A percentile compares a stretch with the other conserved stretches of the same genome.
Evolutionary conservation across 2,797 vertebrate species (phyloP).

Genomic region (Acanthurus leucopareius): DNA sequence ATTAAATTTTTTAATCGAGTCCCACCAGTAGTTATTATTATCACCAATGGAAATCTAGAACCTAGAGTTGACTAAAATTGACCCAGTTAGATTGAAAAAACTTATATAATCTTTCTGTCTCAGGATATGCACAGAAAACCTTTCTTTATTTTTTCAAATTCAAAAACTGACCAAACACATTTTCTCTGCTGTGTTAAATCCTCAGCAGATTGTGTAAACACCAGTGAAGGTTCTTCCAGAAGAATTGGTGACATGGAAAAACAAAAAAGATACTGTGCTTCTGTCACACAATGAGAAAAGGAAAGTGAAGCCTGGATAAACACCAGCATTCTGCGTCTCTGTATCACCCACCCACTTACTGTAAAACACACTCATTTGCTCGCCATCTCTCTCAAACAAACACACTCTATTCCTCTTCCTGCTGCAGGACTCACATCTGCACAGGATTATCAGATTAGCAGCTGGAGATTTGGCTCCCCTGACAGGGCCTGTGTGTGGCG

Average conservation of each 20-base stretch:
- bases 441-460: slow-evolving; percentile 87
- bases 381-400: slow-evolving; percentile 27
- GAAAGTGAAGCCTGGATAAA: slow-evolving; percentile 29
- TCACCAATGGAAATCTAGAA: neutral
- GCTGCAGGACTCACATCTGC: slow-evolving; percentile 79
- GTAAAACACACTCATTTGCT: slow-evolving; percentile 45
- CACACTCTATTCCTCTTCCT: slow-evolving; percentile 45
- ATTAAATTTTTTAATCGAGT: too few species aligned
- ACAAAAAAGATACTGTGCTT: slow-evolving; percentile 24
- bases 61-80: neutral
- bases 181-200: neutral
- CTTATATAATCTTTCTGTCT: neutral
- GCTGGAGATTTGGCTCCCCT: slow-evolving; percentile 73
- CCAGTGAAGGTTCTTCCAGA: slow-evolving; percentile 23
- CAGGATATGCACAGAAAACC: neutral
- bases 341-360: slow-evolving; percentile 51
- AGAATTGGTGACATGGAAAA: slow-evolving; percentile 32
- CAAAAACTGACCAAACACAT: slow-evolving; percentile 1
- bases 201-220: slow-evolving; percentile 30
- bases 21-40: too few species aligned
- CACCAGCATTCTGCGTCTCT: slow-evolving; percentile 28
- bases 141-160: neutral
- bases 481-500: slow-evolving; percentile 51
- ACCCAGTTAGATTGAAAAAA: neutral
- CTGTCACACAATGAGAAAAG: slow-evolving; percentile 11